Base-by-base conservation (phyloP, 2,888 invertebrate genomes). In the Morinoia aosen region DNA sequence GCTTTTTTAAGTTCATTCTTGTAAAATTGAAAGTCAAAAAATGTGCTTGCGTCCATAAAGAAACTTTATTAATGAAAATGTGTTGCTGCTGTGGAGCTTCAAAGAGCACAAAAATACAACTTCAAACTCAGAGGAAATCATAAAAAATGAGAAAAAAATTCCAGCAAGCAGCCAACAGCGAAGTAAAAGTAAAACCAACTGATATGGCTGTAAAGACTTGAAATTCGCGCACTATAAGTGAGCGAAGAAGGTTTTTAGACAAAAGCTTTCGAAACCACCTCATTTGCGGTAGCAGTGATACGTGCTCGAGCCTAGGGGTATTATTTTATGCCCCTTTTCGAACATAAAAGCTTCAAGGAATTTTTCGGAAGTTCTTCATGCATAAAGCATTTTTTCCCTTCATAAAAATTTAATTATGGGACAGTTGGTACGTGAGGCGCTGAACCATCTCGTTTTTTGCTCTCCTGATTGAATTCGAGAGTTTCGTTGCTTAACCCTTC, bases 261-360 rank as follows among this genome's bases (percentile, higher is more conserved):
- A 76, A 76, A 76, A 76, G 76, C 76, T 76, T 76, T 76, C 76
- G 76, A 76, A 76, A 76, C 76, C 76, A 76, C 76, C 76, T 76
- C 76, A 76, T 76, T 76, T 76, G 76, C 25, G 76, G 76, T 16
- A 16, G 33, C 76, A 76, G 76, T 76, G 76, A 76, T 76, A 76
- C 76, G 76, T 76, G 76, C 76, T 25, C 25, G 33, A 76, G 76
- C 76, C 76, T 33, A 33, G 76, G 76, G 76, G 25, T 16, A 76
- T 76, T 76, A 76, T 76, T 76, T 76, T 76, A 76, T 76, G 33
- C 76, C 25, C 76, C 25, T 76, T 76, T 76, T 76, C 76, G 19
- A 76, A 76, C 76, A 76, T 76, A 76, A 76, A 76, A 33, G 76
- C 76, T 76, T 33, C 19, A 76, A 76, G 33, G 76, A 76, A 76